phyloP scores from a whole-genome alignment of 2,113 vertebrate species.

The Gallinago media region DNA sequence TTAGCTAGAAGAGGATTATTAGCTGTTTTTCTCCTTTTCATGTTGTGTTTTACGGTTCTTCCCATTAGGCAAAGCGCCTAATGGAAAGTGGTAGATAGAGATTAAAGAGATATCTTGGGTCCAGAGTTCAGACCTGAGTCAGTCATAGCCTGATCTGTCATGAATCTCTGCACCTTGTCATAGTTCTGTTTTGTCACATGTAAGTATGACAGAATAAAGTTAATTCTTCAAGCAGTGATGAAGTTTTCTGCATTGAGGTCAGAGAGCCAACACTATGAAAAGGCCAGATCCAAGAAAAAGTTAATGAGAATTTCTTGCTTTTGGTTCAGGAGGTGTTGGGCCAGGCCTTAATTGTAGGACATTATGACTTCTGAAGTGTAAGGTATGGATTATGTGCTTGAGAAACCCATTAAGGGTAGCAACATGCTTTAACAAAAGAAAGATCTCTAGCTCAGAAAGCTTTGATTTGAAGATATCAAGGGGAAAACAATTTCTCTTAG shows the following conservation, averaged over 20 bases:
- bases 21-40: not conserved
- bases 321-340: not conserved
- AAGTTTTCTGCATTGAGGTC: not conserved
- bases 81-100: not conserved
- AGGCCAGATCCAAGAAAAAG: not conserved
- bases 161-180: not conserved
- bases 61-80: not conserved
- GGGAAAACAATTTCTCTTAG: not conserved
- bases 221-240: not conserved
- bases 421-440: not conserved
- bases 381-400: not conserved
- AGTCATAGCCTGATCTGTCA: not conserved
- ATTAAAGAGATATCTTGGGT: not conserved
- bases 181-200: not conserved
- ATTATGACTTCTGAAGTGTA: not conserved
- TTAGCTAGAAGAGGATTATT: not conserved
- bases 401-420: not conserved
- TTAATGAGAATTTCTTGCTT: not conserved
- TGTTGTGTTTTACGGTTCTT: not conserved
- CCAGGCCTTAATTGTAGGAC: not conserved
- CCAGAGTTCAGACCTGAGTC: not conserved
- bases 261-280: not conserved
- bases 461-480: conserved; percentile 25
- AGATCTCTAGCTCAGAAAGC: not conserved
- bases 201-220: not conserved